These are phyloP conservation scores for Alca torda DNA, from an alignment of 2,797 vertebrate genomes.

Conservation along the genomic window DNA sequence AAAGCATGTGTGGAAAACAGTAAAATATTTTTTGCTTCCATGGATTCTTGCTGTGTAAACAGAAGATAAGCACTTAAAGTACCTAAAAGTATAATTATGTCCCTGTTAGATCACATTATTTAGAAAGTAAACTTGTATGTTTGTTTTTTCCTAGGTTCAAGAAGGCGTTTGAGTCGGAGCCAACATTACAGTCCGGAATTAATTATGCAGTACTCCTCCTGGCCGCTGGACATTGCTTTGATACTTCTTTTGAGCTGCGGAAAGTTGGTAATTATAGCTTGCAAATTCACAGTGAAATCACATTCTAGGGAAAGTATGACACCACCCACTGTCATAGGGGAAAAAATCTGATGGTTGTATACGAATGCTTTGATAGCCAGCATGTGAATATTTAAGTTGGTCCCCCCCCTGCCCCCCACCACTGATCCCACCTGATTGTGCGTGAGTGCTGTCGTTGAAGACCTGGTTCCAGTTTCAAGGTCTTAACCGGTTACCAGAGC, in stretches of 20 bases:
- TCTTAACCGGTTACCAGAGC: not conserved
- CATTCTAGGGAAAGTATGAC: not conserved
- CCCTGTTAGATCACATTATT: slow-evolving; percentile 34
- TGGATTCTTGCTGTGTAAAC: slow-evolving; percentile 62
- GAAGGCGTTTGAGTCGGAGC: slow-evolving; percentile 96
- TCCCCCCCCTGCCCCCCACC: not conserved
- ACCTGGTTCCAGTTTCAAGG: not conserved
- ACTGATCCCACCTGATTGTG: not conserved
- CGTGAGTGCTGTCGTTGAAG: not conserved
- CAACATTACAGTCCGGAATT: slow-evolving; percentile 95
- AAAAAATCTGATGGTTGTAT: not conserved
- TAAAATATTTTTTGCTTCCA: slow-evolving; percentile 66
- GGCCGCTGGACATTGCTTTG: slow-evolving; percentile 95
- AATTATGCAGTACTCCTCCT: slow-evolving; percentile 95
- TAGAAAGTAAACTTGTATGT: slow-evolving; percentile 66
- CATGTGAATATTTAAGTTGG: not conserved
- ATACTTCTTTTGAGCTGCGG: slow-evolving; percentile 95
- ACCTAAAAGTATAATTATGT: slow-evolving; percentile 1
- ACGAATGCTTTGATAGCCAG: not conserved
- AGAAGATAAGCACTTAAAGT: slow-evolving; percentile 61
- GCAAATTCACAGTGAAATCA: slow-evolving; percentile 45
- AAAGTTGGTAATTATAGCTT: slow-evolving; percentile 92
- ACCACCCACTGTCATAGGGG: not conserved
- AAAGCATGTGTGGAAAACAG: slow-evolving; percentile 55
- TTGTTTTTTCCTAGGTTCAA: slow-evolving; percentile 86